Evolutionary conservation across 2,797 vertebrate genomes (phyloP), one percentile per base, ranked within the genome.

Genomic region (Lepidocolaptes lacrymiger): DNA sequence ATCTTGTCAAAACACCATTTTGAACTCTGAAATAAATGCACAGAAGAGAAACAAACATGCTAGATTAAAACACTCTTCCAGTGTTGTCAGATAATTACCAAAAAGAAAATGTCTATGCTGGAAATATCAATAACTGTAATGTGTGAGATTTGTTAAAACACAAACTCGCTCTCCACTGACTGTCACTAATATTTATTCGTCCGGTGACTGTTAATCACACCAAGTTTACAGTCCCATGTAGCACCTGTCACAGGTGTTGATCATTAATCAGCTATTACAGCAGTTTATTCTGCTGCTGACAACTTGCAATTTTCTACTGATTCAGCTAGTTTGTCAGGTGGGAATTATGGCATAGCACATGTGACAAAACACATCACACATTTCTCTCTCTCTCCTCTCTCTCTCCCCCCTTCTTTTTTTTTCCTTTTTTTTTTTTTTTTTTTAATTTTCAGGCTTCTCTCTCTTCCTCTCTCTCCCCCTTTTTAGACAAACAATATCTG

Each of bases 281-380:
- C 98, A 98, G 99, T 99, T 99, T 99, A 99, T 99, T 99, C 99
- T 98, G 98, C 98, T 98, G 98, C 98, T 99, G 99, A 99, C 99
- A 99, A 99, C 99, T 99, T 99, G 99, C 99, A 99, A 99, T 99
- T 99, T 99, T 98, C 98, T 98, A 97, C 98, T 98, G 98, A 99
- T 99, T 99, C 98, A 98, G 98, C 98, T 98, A 98, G 97, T 99
- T 98, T 99, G 99, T 99, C 99, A 99, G 99, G 99, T 99, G 99
- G 99, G 99, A 99, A 99, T 99, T 99, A 99, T 98, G 98, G 98
- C 98, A 98, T 97, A 98, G 98, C 98, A 97, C 98, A 98, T 98
- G 98, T 99, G 99, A 99, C 99, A 99, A 99, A 99, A 99, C 99
- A 99, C 98, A 99, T 99, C 99, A 99, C 98, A 98, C 98, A 98